Evolutionary conservation across 2,113 vertebrate species (phyloP), one percentile per base, ranked within the genome.

Genomic region (Hepsetus odoe): DNA sequence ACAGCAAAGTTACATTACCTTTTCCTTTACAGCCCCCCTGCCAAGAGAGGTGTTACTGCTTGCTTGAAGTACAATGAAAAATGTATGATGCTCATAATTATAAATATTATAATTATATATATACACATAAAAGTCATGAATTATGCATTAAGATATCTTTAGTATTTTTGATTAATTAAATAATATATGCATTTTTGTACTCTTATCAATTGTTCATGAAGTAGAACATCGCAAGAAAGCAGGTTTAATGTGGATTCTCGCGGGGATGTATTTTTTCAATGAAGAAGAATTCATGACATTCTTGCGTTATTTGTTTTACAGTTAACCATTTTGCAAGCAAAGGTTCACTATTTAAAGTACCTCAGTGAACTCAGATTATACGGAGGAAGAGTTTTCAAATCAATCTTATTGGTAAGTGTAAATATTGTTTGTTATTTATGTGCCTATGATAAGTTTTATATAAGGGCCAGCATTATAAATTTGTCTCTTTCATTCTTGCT

Each of bases 271-370:
- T 30, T 38, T 65, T 32, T n/a, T 7, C 4, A 35, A 49, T 32
- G 72, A 33, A 18, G 12, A 51, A 38, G n/a, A 38, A 8, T 11
- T 46, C 32, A 32, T 46, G 79, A 83, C 56, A 64, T 1, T 67
- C 69, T 66, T 59, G 1, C n/a, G 13, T 13, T 28, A 28, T 79
- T 78, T 85, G 72, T 74, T 66, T 38, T 82, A 32, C 90, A 99
- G 97, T 92, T 99, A 28, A 98, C 96, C 22, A 95, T 95, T 69
- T 87, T 99, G 79, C 97, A 99, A 93, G 97, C 97, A 87, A 99
- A 99, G 93, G 96, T 98, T 84, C 96, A 99, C 90, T 99, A 98
- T 90, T 91, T 99, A 79, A 96, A 96, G 92, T 98, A 98, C 88
- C 96, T 99, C 90, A 98, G 96, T 84, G 97, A 99, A 82, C 92